These are phyloP conservation scores for Corvus moneduloides DNA, from an alignment of 2,113 vertebrate genomes.

Conservation along the genomic window DNA sequence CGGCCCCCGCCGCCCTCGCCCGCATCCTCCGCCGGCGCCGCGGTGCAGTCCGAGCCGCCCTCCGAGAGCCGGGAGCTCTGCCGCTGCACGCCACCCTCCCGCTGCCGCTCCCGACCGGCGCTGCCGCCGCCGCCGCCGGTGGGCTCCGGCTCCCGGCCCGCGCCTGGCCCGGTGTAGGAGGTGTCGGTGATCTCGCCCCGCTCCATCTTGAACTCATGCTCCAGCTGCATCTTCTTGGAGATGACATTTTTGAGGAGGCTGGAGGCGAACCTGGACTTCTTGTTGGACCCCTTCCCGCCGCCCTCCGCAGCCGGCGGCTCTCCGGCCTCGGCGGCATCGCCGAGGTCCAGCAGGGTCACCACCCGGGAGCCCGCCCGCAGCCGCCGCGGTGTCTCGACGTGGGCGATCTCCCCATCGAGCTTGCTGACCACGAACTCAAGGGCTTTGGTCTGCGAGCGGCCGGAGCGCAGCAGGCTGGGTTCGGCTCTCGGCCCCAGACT, in stretches of 20 bases:
- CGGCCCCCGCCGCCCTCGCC: conserved; percentile 66
- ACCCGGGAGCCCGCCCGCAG: conserved; percentile 74
- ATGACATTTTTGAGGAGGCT: conserved; percentile 94
- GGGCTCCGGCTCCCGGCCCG: conserved; percentile 58
- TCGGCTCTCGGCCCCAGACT: conserved; percentile 75
- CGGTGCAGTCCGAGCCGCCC: conserved; percentile 76
- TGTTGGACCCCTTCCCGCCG: conserved; percentile 79
- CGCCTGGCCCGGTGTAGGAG: conserved; percentile 52
- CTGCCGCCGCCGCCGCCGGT: not conserved
- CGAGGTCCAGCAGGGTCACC: conserved; percentile 85
- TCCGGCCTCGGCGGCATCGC: conserved; percentile 65
- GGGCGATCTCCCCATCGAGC: conserved; percentile 76
- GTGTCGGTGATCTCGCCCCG: conserved; percentile 88
- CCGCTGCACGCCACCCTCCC: conserved; percentile 68
- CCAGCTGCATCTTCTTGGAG: conserved; percentile 96
- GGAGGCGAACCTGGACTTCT: conserved; percentile 90
- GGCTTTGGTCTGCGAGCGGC: conserved; percentile 78
- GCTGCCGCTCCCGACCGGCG: conserved; percentile 38
- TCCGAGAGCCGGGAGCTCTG: conserved; percentile 82
- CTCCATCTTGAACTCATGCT: conserved; percentile 96
- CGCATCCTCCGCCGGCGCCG: conserved; percentile 69
- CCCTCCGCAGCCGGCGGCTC: conserved; percentile 10
- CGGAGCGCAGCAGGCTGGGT: conserved; percentile 70
- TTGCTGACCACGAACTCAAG: conserved; percentile 82
- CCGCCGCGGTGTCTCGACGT: conserved; percentile 73